Percentiles rank a stretch among this genome's conserved stretches.
These are phyloP conservation scores for Geotrypetes seraphini DNA, from an alignment of 2,797 vertebrate species.

Conservation along the genomic window DNA sequence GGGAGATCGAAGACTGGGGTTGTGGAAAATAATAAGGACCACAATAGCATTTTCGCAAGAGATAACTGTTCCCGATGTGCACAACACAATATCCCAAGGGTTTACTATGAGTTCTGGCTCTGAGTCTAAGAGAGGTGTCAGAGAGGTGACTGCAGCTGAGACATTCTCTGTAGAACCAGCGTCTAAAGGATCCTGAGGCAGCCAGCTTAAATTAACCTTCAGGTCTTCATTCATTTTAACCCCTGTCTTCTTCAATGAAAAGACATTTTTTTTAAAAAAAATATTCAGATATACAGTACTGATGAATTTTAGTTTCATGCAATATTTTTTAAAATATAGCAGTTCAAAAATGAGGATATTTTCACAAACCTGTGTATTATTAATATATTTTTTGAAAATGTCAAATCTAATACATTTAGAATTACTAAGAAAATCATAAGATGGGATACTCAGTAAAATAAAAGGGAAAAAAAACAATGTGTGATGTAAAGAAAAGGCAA, in stretches of 20 bases:
- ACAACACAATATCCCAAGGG: conserved; percentile 96
- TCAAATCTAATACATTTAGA: too few species aligned
- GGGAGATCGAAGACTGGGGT: conserved; percentile 84
- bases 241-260: conserved; percentile 62
- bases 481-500: too few species aligned
- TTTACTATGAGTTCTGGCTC: conserved; percentile 76
- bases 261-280: conserved; percentile 56
- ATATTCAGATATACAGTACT: conserved; percentile 20
- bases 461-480: too few species aligned
- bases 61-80: conserved; percentile 90
- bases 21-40: conserved; percentile 97
- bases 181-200: conserved; percentile 72
- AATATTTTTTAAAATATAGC: conserved; percentile 1
- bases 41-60: conserved; percentile 94
- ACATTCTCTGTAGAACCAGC: conserved; percentile 69
- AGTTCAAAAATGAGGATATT: not conserved
- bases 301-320: conserved; percentile 32
- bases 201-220: conserved; percentile 77
- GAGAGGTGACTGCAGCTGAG: conserved; percentile 59
- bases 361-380: not conserved
- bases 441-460: too few species aligned
- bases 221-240: conserved; percentile 89
- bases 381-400: not conserved
- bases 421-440: too few species aligned
- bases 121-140: conserved; percentile 48